Evolutionary conservation across 2,113 vertebrate species (phyloP), one percentile per base, ranked within the genome.

Genomic region (Ptychochromis oligacanthus): DNA sequence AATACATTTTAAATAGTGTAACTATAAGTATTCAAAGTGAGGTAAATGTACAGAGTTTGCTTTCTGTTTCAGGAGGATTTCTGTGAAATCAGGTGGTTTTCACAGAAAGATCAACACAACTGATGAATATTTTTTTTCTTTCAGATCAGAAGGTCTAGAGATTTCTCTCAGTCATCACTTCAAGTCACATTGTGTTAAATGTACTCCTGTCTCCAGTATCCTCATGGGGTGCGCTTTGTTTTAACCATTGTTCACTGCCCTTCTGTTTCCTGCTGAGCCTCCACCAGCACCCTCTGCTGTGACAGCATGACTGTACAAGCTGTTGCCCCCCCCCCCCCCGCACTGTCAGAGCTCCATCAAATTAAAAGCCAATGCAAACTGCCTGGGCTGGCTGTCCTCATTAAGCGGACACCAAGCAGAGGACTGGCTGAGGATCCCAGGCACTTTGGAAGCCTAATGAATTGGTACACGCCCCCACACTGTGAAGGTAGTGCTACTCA

Each of bases 341-440:
- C 83, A 79, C 88, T 85, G 91, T 76, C 83, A 84, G 85, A 81
- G 91, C 77, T 75, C 84, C 70, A 82, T 91, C 90, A 90, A 89
- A 92, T 59, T 89, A 88, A 91, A 87, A 90, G 88, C 88, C 89
- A 82, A 92, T 85, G 87, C 89, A 93, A 94, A 94, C 79, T 82
- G 89, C 61, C 81, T 43, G 64, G 86, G 90, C 90, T 87, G 90
- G 88, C 72, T 49, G 60, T 90, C 88, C 93, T 94, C 88, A 91
- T 94, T 94, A 93, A 77, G 85, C 86, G 72, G 91, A 91, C 90
- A 86, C 90, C 88, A 91, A 87, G 90, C 82, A 88, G 89, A 85
- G 70, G 79, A 58, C 84, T 91, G 86, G 81, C 86, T 89, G 84
- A 91, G 75, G 52, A 89, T 87, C 75, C 75, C 80, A 59, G 86